These are phyloP conservation scores for Conchocele bisecta DNA, from an alignment of 2,888 invertebrate genomes.

Conservation along the genomic window DNA sequence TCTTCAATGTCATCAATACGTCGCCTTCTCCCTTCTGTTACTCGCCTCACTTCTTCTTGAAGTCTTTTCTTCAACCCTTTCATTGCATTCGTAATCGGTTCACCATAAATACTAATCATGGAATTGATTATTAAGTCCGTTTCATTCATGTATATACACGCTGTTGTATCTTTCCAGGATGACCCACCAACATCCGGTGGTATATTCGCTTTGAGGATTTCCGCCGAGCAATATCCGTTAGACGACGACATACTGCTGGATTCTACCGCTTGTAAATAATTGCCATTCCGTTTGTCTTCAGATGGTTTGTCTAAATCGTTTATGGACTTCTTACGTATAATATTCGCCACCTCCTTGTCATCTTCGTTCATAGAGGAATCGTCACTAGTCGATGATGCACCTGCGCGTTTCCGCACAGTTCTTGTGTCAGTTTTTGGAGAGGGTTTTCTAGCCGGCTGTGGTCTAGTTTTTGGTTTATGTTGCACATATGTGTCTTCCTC, in stretches of 20 bases:
- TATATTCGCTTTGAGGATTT: conserved; percentile 63
- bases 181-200: conserved; percentile 57
- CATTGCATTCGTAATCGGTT: conserved; percentile 80
- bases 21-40: conserved; percentile 81
- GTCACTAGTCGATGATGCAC: conserved; percentile 66
- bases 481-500: conserved; percentile 68
- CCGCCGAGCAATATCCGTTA: conserved; percentile 51
- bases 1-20: conserved; percentile 83
- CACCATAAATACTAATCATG: conserved; percentile 78
- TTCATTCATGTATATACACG: conserved; percentile 74
- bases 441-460: conserved; percentile 51
- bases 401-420: conserved; percentile 40
- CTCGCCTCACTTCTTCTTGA: conserved; percentile 84
- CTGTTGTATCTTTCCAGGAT: too few relatives aligned
- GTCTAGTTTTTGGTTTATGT: conserved; percentile 37
- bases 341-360: conserved; percentile 73
- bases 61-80: conserved; percentile 81
- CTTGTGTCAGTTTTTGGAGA: conserved; percentile 43
- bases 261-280: conserved; percentile 51
- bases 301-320: conserved; percentile 68
- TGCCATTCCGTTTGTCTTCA: conserved; percentile 64
- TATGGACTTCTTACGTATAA: conserved; percentile 59
- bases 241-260: conserved; percentile 33
- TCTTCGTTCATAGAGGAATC: conserved; percentile 76
- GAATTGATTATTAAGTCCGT: conserved; percentile 77